Evolutionary conservation across 2,113 vertebrate genomes (phyloP).

Genomic region (Epinephelus fuscoguttatus): DNA sequence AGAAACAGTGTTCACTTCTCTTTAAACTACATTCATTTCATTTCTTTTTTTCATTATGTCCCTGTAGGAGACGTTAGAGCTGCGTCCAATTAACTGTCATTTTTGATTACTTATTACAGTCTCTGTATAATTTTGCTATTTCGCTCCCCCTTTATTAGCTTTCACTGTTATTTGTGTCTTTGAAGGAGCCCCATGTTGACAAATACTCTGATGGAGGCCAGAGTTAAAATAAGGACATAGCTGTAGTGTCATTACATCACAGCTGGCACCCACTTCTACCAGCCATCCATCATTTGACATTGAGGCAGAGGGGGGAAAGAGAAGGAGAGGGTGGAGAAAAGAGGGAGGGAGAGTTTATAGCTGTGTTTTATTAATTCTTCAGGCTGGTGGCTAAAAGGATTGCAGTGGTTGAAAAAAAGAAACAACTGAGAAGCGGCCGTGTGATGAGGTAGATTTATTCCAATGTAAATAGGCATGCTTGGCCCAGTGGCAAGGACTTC

Average conservation of each 20-base stretch:
- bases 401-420: constrained; percentile 45
- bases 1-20: background rate
- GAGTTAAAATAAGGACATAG: constrained; percentile 53
- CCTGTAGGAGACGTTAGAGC: background rate
- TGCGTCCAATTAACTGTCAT: constrained; percentile 37
- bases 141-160: constrained; percentile 24
- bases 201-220: constrained; percentile 42
- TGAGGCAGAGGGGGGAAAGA: constrained; percentile 32
- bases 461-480: constrained; percentile 66
- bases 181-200: constrained; percentile 46
- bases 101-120: constrained; percentile 40
- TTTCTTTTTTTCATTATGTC: constrained; percentile 31
- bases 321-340: constrained; percentile 1
- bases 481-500: constrained; percentile 66
- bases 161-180: constrained; percentile 44
- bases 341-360: constrained; percentile 60
- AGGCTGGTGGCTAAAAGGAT: constrained; percentile 76
- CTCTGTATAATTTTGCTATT: constrained; percentile 25
- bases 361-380: constrained; percentile 72
- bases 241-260: constrained; percentile 70
- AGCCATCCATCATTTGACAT: constrained; percentile 72
- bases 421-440: constrained; percentile 48
- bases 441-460: constrained; percentile 75
- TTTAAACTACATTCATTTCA: constrained; percentile 4
- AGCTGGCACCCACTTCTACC: constrained; percentile 66